Base-by-base conservation (phyloP, 2,888 invertebrate species). In the Xestia rhomboidea region DNA sequence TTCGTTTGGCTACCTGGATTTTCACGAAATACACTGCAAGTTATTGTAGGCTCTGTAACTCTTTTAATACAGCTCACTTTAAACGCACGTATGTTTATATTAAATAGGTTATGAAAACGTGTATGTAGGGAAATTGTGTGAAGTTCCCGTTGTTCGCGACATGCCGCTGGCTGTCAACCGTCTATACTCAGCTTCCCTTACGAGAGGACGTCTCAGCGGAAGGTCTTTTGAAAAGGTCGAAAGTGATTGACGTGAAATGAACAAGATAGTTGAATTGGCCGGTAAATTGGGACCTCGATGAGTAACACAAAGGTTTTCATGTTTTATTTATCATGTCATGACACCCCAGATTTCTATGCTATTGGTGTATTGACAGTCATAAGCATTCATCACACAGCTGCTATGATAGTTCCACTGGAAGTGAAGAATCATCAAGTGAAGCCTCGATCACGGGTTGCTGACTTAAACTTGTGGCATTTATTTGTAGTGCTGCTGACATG, bases 121-220 rank as follows among this genome's bases (percentile, higher is more conserved):
- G 78, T 80, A 86, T 81, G 82, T 85, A 81, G 87, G 88, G 85
- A 90, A 91, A 89, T 87, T 87, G 85, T 85, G 63, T 81, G 79
- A 84, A 75, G 84, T 76, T 80, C 70, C 83, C 81, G 85, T 85
- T 86, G 78, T 82, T 78, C 68, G 72, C 77, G 76, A 85, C 81
- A 73, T 81, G 78, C 73, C 77, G 72, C 70, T 70, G 63, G 77
- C 73, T 73, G 87, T 87, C 89, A 88, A 80, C 88, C 90, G 90
- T 92, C 92, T 90, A 92, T 91, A 90, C 81, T 38, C 71, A 81
- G 85, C 84, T 87, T 90, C 91, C 88, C 87, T 75, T 87, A 73
- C 66, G 54, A 69, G 85, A 82, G 85, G 84, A 86, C 84, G 77
- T 89, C 87, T 87, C 81, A 87, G 88, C 88, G 88, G 87, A 82